phyloP scores from a whole-genome alignment of 2,113 vertebrate species.

The Toxotes chatareus region DNA sequence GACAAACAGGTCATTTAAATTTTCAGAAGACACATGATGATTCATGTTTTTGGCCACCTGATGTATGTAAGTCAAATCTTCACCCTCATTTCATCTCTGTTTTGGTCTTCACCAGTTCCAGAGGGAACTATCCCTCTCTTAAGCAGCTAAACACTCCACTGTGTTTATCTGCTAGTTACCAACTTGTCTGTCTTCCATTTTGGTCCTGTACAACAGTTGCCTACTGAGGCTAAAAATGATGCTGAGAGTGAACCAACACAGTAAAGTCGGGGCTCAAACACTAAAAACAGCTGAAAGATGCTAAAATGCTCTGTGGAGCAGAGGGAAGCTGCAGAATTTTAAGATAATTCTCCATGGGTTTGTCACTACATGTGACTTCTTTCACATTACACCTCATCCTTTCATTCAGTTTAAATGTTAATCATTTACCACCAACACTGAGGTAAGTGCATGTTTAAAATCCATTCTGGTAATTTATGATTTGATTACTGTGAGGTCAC shows the following conservation, averaged over 20 bases:
- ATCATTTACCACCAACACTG: background rate
- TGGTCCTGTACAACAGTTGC: background rate
- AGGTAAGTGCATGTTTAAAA: background rate
- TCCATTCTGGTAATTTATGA: background rate
- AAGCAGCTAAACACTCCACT: no score
- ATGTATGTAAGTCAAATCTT: no score
- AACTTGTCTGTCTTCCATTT: no score
- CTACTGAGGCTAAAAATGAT: no score
- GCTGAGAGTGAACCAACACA: no score
- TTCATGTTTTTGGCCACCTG: background rate
- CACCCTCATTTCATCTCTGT: no score
- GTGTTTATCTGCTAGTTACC: no score
- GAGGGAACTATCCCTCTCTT: no score
- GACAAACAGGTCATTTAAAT: background rate
- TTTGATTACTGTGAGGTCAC: slow-evolving; percentile 24
- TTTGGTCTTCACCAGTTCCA: no score
- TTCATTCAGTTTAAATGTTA: background rate
- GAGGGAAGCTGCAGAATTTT: background rate
- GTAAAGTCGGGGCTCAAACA: background rate
- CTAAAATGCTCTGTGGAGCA: no score
- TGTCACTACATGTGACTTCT: background rate
- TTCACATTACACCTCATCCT: background rate
- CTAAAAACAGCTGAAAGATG: background rate
- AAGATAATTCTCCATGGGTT: background rate
- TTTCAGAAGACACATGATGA: background rate